Conservation (phyloP, 2,113 vertebrate species). For the Daphoenositta chrysoptera region DNA sequence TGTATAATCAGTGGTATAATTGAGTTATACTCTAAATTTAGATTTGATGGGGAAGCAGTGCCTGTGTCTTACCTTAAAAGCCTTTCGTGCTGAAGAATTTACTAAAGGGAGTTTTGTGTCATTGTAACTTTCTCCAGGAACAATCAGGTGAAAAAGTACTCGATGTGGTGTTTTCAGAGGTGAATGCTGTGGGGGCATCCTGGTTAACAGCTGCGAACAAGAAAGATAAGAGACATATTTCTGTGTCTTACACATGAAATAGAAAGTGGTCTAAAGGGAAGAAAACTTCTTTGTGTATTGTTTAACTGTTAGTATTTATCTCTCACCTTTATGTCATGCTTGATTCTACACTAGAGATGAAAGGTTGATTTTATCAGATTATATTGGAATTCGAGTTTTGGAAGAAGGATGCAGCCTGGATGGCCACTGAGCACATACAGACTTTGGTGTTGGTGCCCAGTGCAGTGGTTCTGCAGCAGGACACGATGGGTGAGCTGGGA, state of each 20-base stretch:
- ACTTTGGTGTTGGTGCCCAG: background rate
- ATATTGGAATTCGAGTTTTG: background rate
- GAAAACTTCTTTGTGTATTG: background rate
- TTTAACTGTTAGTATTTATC: background rate
- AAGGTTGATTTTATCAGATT: background rate
- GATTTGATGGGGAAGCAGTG: background rate
- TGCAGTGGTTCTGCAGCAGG: background rate
- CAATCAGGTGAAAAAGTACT: background rate
- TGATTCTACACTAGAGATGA: background rate
- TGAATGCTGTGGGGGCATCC: background rate
- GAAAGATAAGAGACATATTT: background rate
- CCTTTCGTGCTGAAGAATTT: background rate
- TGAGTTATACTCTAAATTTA: background rate
- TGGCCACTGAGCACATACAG: fast-evolving
- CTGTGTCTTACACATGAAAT: fast-evolving
- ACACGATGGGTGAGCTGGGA: fast-evolving
- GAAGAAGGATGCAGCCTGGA: background rate
- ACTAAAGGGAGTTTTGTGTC: background rate
- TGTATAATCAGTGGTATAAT: background rate
- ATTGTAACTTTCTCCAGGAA: background rate
- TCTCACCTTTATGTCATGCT: background rate
- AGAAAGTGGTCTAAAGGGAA: background rate
- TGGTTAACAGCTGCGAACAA: background rate
- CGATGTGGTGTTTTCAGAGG: fast-evolving
- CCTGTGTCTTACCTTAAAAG: background rate